A percentile compares a stretch with the other conserved stretches of the same genome.
Evolutionary conservation across 2,888 invertebrate species (phyloP).

Genomic region (Cephus rjabovi): DNA sequence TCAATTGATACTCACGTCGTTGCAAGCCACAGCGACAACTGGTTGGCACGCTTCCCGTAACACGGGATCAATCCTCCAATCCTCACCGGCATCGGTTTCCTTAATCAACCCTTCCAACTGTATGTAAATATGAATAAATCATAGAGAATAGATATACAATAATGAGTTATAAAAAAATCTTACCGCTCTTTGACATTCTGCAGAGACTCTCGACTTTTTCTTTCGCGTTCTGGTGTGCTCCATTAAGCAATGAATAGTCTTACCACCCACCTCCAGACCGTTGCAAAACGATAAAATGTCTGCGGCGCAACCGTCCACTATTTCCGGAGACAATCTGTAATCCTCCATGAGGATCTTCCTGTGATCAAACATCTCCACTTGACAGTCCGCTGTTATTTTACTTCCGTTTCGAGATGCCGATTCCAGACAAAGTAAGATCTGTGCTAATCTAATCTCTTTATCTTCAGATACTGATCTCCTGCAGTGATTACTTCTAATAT

Average conservation of each 20-base stretch:
- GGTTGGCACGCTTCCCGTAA: constrained; percentile 87
- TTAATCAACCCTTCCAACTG: constrained; percentile 84
- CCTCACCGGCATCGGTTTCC: constrained; percentile 92
- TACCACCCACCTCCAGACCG: constrained; percentile 82
- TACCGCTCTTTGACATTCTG: constrained; percentile 80
- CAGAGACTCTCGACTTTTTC: constrained; percentile 75
- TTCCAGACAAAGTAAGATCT: constrained; percentile 94
- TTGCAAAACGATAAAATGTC: constrained; percentile 85
- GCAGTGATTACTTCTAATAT: constrained; percentile 89
- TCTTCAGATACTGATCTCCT: constrained; percentile 84
- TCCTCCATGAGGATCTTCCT: constrained; percentile 93
- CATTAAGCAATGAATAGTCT: constrained; percentile 96
- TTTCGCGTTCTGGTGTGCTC: constrained; percentile 80
- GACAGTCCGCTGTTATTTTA: constrained; percentile 82
- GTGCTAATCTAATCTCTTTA: constrained; percentile 86
- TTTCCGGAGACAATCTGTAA: constrained; percentile 92
- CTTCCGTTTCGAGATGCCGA: constrained; percentile 78
- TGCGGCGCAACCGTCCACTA: constrained; percentile 86
- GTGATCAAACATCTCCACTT: constrained; percentile 90
- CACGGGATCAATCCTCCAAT: constrained; percentile 95
- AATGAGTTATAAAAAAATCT: constrained; percentile 41
- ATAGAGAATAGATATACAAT: not conserved
- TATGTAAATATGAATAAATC: constrained; percentile 28
- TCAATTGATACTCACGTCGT: constrained; percentile 66
- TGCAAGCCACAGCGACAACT: constrained; percentile 84